Evolutionary conservation across 2,888 invertebrate species (phyloP).

Genomic region (Masnerella sp.): DNA sequence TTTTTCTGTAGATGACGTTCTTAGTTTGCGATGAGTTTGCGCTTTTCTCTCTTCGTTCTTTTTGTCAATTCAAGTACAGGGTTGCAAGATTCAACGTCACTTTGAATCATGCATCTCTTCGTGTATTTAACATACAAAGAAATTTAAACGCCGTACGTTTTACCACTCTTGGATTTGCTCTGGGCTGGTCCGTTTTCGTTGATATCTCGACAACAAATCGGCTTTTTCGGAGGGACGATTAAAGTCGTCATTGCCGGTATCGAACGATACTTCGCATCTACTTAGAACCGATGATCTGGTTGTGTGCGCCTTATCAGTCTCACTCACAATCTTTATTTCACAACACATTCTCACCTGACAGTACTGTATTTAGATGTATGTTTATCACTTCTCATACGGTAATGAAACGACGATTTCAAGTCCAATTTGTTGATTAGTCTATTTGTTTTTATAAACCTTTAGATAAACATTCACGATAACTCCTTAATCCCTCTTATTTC

Average conservation of each 20-base stretch:
- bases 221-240: conserved; percentile 6
- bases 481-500: no score
- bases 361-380: no score
- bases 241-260: conserved; percentile 8
- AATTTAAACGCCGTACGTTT: background rate
- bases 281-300: conserved; percentile 41
- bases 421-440: no score
- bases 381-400: no score
- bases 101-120: conserved; percentile 29
- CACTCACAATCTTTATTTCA: conserved; percentile 10
- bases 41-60: conserved; percentile 56
- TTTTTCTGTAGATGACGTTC: conserved; percentile 43
- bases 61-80: conserved; percentile 23
- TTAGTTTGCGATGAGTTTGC: conserved; percentile 50
- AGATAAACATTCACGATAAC: no score
- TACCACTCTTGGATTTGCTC: conserved; percentile 66
- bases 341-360: no score
- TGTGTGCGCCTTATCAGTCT: conserved; percentile 21
- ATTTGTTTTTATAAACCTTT: no score
- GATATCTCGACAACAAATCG: conserved; percentile 4
- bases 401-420: no score
- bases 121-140: background rate
- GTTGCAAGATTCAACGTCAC: conserved; percentile 31
- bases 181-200: conserved; percentile 64
- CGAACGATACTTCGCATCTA: conserved; percentile 10